phyloP scores from a whole-genome alignment of 2,797 vertebrate genomes.

The Anableps anableps region DNA sequence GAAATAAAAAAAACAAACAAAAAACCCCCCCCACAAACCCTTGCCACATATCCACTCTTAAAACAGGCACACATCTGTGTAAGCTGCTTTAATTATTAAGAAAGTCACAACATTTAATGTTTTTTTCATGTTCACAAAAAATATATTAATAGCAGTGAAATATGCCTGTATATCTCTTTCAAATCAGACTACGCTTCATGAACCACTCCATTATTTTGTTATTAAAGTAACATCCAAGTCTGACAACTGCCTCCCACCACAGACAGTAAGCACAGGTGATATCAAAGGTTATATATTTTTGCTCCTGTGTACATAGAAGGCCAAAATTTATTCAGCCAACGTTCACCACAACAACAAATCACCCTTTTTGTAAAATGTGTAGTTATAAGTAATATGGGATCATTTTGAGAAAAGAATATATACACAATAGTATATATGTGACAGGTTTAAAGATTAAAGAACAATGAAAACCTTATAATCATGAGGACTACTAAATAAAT shows the following conservation, averaged over 20 bases:
- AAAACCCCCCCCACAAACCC: background rate
- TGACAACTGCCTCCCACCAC: background rate
- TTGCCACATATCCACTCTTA: background rate
- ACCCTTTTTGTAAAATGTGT: background rate
- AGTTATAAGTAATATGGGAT: background rate
- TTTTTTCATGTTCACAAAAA: background rate
- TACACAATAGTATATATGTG: too few species aligned
- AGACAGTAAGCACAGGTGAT: background rate
- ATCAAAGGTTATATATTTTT: background rate
- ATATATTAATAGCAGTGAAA: background rate
- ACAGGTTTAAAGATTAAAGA: background rate
- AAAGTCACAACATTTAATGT: background rate
- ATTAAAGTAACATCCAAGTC: too few species aligned
- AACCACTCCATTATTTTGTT: too few species aligned
- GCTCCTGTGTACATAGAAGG: background rate
- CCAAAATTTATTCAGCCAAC: slow-evolving; percentile 14
- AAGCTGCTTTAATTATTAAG: background rate
- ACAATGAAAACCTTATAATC: background rate
- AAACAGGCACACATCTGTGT: background rate
- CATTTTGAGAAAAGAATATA: background rate
- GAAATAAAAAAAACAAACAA: background rate
- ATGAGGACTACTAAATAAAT: background rate
- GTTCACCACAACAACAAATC: slow-evolving; percentile 26
- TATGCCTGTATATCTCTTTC: background rate
- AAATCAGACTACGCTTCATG: background rate